These are phyloP conservation scores for Entelurus aequoreus DNA, from an alignment of 2,113 vertebrate genomes.

Conservation along the genomic window DNA sequence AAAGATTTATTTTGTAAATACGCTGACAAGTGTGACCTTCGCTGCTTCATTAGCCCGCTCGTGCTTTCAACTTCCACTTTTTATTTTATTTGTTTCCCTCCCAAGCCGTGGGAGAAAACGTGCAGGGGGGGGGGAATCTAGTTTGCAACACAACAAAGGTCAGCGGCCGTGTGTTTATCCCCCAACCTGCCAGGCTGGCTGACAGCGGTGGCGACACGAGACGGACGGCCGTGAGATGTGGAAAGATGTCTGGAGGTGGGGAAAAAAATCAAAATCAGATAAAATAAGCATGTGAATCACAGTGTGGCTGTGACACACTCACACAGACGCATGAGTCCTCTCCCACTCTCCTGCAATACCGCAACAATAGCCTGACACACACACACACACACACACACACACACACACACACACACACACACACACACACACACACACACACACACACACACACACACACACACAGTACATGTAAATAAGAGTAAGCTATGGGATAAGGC, in stretches of 20 bases:
- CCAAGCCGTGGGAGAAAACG: constrained; percentile 17
- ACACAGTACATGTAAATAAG: not conserved
- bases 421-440: no score
- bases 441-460: no score
- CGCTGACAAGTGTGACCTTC: constrained; percentile 7
- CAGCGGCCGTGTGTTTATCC: constrained; percentile 37
- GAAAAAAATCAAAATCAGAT: constrained; percentile 31
- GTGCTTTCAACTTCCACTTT: constrained; percentile 17
- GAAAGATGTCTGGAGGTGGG: constrained; percentile 20
- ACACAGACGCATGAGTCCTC: constrained; percentile 23
- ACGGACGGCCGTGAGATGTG: constrained; percentile 26
- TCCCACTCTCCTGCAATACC: constrained; percentile 36
- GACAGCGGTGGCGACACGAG: constrained; percentile 28
- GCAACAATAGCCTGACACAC: constrained; percentile 8
- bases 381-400: constrained; percentile 1
- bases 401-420: no score
- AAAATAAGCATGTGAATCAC: constrained; percentile 43
- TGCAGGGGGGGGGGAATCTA: constrained; percentile 28
- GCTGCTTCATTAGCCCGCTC: constrained; percentile 15
- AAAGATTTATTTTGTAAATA: not conserved
- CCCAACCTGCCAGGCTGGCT: constrained; percentile 21
- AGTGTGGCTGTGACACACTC: constrained; percentile 27
- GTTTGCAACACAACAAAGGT: constrained; percentile 54
- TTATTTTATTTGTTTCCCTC: constrained; percentile 1
- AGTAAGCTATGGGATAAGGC: not conserved